Base-by-base conservation (phyloP, 2,888 invertebrate species). In the Rosalia funebris region DNA sequence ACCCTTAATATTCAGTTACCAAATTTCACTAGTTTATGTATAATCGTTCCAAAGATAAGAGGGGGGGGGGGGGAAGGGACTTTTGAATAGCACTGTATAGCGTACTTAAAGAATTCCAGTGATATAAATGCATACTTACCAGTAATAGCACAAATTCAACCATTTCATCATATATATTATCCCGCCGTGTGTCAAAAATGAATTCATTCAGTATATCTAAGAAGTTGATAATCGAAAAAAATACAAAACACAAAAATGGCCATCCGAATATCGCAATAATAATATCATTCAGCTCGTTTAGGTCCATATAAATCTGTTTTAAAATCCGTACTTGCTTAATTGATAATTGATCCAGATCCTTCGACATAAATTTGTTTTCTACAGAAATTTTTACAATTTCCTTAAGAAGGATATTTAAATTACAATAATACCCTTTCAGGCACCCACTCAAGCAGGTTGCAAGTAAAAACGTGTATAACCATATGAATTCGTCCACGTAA, bases 341-440 rank as follows among this genome's bases (percentile, higher is more conserved):
- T 7, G 53, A 42, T 1, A 19, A 9, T 4, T 16, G 1, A 5
- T 32, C 53, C 11, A 32, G 11, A 4, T 53, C 34, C 10, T 41
- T 17, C 9, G 15, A 31, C 17, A 42, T 42, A 17, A 53, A 53
- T 17, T 53, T 53, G 12, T 53, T 42, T 17, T 53, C 42, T 10
- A 32, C 32, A 2, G 53, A 32, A n/a, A 1, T 12, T 4, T 12
- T 9, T 0, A 53, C 10, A 2, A 53, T 42, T 7, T 34, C 3
- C 3, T 11, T 31, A 15, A 53, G 42, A 0, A 19, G 16, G 1
- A 3, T 4, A 19, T 53, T 42, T 9, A 53, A 16, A 2, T 11
- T 14, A 10, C 41, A n/a, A 15, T 41, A 41, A 1, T 10, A 5
- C 2, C 42, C 42, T 19, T 12, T 11, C 4, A 53, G 0, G 14